phyloP scores from a whole-genome alignment of 2,797 vertebrate genomes.

The Bufotes viridis region DNA sequence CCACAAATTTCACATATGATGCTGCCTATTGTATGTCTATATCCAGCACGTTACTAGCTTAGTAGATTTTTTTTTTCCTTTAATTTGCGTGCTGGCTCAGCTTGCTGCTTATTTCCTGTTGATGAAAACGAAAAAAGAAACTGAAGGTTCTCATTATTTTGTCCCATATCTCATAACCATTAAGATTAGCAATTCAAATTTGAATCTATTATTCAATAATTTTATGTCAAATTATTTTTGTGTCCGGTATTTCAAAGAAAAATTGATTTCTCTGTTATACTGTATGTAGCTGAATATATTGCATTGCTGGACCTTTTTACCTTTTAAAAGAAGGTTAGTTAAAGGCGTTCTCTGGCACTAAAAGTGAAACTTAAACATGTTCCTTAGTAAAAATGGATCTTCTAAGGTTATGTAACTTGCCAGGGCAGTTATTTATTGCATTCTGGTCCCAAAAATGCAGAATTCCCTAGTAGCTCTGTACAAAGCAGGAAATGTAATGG shows the following conservation, averaged over 20 bases:
- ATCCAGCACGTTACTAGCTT: conserved; percentile 26
- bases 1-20: conserved; percentile 32
- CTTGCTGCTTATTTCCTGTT: conserved; percentile 51
- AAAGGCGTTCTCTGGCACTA: too few relatives aligned
- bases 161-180: not conserved
- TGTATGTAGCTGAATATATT: not conserved
- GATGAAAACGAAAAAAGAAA: not conserved
- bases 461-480: too few relatives aligned
- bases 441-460: too few relatives aligned
- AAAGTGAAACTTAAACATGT: too few relatives aligned
- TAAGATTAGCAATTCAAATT: not conserved
- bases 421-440: too few relatives aligned
- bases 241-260: not conserved
- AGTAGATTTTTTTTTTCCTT: conserved; percentile 58
- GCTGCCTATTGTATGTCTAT: conserved; percentile 33
- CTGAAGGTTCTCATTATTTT: conserved; percentile 19
- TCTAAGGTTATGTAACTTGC: too few relatives aligned
- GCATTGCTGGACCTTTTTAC: not conserved
- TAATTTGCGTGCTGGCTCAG: conserved; percentile 52
- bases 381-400: too few relatives aligned
- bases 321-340: not conserved
- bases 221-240: not conserved
- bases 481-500: too few relatives aligned
- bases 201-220: not conserved
- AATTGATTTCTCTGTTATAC: not conserved